Conservation (phyloP, 2,888 invertebrate genomes). For the Eilema depressum region DNA sequence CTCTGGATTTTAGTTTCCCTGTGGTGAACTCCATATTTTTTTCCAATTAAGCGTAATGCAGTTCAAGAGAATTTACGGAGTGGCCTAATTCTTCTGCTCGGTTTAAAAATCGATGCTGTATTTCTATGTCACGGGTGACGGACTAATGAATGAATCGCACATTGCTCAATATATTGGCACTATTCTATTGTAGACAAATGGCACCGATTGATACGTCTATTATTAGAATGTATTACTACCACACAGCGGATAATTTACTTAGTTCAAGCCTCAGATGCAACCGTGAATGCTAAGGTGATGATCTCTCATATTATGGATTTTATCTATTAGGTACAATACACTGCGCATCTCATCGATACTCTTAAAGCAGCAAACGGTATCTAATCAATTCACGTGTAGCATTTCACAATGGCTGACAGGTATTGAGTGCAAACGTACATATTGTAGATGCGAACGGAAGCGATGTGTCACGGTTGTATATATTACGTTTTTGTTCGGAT, state of each 20-base stretch:
- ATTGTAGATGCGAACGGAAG: constrained; percentile 70
- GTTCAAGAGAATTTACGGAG: background rate
- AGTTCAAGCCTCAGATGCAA: background rate
- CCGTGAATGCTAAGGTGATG: too few species aligned
- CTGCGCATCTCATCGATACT: background rate
- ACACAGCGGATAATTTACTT: constrained; percentile 54
- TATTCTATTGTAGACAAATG: constrained; percentile 71
- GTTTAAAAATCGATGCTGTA: constrained; percentile 17
- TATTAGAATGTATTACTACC: constrained; percentile 60
- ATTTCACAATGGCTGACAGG: constrained; percentile 29
- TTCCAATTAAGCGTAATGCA: too few species aligned
- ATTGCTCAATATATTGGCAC: constrained; percentile 65
- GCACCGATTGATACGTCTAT: constrained; percentile 73
- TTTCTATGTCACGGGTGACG: constrained; percentile 55
- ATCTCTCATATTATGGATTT: background rate
- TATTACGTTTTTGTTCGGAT: constrained; percentile 50
- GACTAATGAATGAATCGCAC: constrained; percentile 67
- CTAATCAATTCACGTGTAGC: constrained; percentile 29
- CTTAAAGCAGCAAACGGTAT: background rate
- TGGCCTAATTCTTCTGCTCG: background rate
- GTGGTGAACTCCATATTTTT: background rate
- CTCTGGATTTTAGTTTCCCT: background rate
- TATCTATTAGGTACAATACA: background rate
- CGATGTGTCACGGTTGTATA: constrained; percentile 56
- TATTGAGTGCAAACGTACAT: constrained; percentile 60